Evolutionary conservation across 2,113 vertebrate genomes (phyloP).

Genomic region (Xenopus laevis): DNA sequence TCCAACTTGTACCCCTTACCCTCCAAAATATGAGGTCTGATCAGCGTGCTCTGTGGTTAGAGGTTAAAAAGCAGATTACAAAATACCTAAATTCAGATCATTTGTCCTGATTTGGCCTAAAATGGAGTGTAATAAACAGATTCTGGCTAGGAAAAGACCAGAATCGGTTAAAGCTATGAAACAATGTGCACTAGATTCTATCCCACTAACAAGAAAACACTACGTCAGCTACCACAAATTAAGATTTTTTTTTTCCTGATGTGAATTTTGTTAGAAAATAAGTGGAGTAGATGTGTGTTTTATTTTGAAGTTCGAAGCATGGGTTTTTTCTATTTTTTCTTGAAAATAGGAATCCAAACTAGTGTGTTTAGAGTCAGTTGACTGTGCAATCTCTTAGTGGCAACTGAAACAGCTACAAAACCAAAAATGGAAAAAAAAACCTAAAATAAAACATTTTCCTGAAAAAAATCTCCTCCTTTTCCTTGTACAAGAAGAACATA

Average conservation of each 20-base stretch:
- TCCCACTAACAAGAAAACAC: constrained; percentile 82
- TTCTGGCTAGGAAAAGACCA: constrained; percentile 74
- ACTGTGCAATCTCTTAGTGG: constrained; percentile 99
- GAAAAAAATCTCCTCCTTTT: constrained; percentile 75
- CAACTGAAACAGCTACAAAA: constrained; percentile 93
- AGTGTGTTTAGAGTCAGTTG: constrained; percentile 98
- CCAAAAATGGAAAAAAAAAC: constrained; percentile 55
- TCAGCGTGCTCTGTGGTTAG: constrained; percentile 86
- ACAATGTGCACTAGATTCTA: constrained; percentile 85
- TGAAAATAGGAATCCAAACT: constrained; percentile 90
- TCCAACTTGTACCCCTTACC: constrained; percentile 81
- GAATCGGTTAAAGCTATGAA: constrained; percentile 89
- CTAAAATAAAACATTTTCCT: constrained; percentile 53
- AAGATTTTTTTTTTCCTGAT: constrained; percentile 75
- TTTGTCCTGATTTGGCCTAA: constrained; percentile 88
- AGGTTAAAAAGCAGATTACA: constrained; percentile 89
- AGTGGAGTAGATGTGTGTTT: constrained; percentile 78
- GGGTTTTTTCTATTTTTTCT: constrained; percentile 63
- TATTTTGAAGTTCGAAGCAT: constrained; percentile 80
- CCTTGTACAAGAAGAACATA: constrained; percentile 85
- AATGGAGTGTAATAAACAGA: constrained; percentile 89
- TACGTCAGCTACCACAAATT: constrained; percentile 85
- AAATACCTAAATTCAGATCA: constrained; percentile 88
- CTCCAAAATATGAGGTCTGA: constrained; percentile 85
- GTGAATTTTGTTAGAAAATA: constrained; percentile 90